Base-by-base conservation (phyloP, 2,797 vertebrate genomes). In the Lepus oiostolus region DNA sequence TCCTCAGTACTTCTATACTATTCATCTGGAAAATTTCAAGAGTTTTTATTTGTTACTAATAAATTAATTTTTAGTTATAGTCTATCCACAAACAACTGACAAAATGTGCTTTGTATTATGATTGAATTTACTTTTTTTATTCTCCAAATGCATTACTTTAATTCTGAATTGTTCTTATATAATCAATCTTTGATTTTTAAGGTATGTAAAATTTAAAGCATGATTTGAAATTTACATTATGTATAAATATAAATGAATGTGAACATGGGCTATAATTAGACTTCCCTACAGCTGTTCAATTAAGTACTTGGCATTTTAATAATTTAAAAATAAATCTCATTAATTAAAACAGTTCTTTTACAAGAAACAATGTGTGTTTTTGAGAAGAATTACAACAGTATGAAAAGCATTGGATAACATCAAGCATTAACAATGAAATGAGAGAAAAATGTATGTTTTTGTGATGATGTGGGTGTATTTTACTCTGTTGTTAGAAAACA, bases 251-350 rank as follows among this genome's bases (percentile, higher is more conserved):
- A 63, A 95, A 91, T n/a, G 22, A 52, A 93, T 94, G 52, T 38
- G 85, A 92, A 94, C 47, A 79, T 5, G 60, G 82, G 88, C 87
- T 71, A 77, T 47, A 32, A 84, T 74, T 93, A 83, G 96, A 96
- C 94, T 96, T 52, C 52, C 54, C 60, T 82, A 91, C 4, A 82
- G 16, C 24, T 13, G 2, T 74, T 85, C 32, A 26, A 28, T 85
- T 86, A 93, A 93, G 68, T 80, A 54, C 3, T 84, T 32, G 1
- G 4, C 58, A 94, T 93, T 95, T 93, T 88, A 95, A 88, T 52
- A 88, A 6, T 89, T 97, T 97, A 91, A 54, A 95, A 94, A 95
- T 21, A 92, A 96, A 92, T 76, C 30, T 54, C 63, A 95, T 42
- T 21, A 88, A 89, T 93, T 86, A 93, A 92, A 96, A 62, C 42